These are phyloP conservation scores for Amazona vittata DNA, from an alignment of 2,113 vertebrate genomes.

Conservation along the genomic window DNA sequence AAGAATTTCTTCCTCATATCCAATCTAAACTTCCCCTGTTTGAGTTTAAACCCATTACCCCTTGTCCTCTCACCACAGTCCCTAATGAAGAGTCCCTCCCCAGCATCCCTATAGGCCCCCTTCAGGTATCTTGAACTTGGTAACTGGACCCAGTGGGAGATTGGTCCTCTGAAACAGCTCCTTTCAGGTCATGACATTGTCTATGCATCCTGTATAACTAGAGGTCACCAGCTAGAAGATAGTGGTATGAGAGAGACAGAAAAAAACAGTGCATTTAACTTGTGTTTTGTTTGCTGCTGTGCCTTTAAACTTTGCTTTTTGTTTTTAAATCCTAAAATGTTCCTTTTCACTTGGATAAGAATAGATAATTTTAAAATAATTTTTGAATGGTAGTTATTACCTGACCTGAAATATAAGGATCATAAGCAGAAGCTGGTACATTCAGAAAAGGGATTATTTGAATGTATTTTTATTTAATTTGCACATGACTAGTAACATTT, in stretches of 20 bases:
- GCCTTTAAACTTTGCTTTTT: background rate
- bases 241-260: background rate
- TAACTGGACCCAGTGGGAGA: too few species aligned
- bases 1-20: too few species aligned
- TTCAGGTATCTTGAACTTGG: too few species aligned
- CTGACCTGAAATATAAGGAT: background rate
- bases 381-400: background rate
- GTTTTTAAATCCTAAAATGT: background rate
- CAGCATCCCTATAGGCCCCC: too few species aligned
- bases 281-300: background rate
- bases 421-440: background rate
- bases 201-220: background rate
- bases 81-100: too few species aligned
- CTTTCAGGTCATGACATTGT: background rate
- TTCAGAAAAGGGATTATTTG: background rate
- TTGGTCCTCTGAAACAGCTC: too few species aligned
- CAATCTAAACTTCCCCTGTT: too few species aligned
- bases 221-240: background rate
- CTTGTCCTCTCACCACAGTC: too few species aligned
- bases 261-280: background rate
- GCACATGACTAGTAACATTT: background rate
- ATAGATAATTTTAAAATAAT: background rate
- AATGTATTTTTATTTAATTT: background rate
- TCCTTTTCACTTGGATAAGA: background rate
- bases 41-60: too few species aligned